A percentile compares a stretch with the other conserved stretches of the same genome.
Evolutionary conservation across 2,797 vertebrate species (phyloP).

Genomic region (Gobio occitaniae): DNA sequence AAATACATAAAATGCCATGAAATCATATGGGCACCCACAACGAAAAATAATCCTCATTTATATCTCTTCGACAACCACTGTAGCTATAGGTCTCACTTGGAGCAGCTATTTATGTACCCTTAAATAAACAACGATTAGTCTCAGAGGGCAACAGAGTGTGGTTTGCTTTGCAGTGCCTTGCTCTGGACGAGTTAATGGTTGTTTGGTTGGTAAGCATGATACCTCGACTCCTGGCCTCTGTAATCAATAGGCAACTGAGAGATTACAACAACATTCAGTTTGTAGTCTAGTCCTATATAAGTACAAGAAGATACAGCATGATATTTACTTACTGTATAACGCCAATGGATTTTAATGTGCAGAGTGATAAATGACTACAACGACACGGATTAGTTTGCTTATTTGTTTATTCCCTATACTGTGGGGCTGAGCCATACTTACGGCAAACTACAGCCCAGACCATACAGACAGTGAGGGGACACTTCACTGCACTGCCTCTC

Average conservation of each 20-base stretch:
- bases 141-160: conserved; percentile 40
- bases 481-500: background rate
- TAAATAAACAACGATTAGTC: conserved; percentile 75
- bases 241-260: conserved; percentile 74
- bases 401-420: conserved; percentile 62
- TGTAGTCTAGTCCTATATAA: conserved; percentile 53
- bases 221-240: conserved; percentile 68
- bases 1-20: conserved; percentile 68
- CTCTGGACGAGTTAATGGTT: conserved; percentile 72
- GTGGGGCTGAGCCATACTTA: background rate
- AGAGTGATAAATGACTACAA: conserved; percentile 63
- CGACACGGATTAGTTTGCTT: conserved; percentile 70
- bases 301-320: background rate
- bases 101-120: conserved; percentile 70
- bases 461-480: background rate
- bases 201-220: conserved; percentile 66
- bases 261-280: conserved; percentile 51
- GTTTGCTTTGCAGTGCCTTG: conserved; percentile 8
- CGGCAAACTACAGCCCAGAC: background rate
- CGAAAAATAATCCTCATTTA: conserved; percentile 74
- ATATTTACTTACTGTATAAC: conserved; percentile 65
- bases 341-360: conserved; percentile 66
- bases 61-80: conserved; percentile 60
- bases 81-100: conserved; percentile 67
- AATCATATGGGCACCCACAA: conserved; percentile 70